Conservation (phyloP, 1,140 invertebrate species). For the Wiebesia pumilae region DNA sequence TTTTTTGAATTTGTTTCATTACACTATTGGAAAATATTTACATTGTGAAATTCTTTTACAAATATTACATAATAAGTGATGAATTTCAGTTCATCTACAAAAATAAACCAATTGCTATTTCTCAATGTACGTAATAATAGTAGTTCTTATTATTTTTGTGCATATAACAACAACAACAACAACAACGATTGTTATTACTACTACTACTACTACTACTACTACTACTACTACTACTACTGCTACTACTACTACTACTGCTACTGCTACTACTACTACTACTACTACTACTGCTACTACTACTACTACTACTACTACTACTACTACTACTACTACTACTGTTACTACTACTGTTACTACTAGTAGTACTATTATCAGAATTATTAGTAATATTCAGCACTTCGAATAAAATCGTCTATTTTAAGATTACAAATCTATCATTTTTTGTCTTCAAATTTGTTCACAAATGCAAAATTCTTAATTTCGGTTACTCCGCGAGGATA, state of each 20-base stretch:
- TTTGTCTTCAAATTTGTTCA: too few relatives aligned
- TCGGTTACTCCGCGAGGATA: neutral
- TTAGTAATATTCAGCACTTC: too few relatives aligned
- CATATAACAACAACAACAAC: too few relatives aligned
- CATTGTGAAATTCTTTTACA: neutral
- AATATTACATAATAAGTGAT: neutral
- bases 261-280: neutral
- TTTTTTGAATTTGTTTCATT: neutral
- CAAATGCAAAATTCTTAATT: neutral
- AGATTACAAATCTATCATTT: too few relatives aligned
- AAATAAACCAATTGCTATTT: neutral
- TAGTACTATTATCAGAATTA: too few relatives aligned
- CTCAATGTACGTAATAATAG: neutral
- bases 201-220: too few relatives aligned
- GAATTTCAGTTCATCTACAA: neutral
- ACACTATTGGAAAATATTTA: neutral
- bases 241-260: too few relatives aligned
- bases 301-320: neutral
- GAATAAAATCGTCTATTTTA: too few relatives aligned
- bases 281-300: neutral
- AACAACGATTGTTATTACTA: too few relatives aligned
- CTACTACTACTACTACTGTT: neutral
- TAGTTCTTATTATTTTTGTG: too few relatives aligned
- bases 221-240: too few relatives aligned
- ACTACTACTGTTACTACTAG: neutral